A percentile compares a stretch with the other conserved stretches of the same genome.
phyloP scores from a whole-genome alignment of 1,140 invertebrate genomes.

The Schlechtendalia chinensis region DNA sequence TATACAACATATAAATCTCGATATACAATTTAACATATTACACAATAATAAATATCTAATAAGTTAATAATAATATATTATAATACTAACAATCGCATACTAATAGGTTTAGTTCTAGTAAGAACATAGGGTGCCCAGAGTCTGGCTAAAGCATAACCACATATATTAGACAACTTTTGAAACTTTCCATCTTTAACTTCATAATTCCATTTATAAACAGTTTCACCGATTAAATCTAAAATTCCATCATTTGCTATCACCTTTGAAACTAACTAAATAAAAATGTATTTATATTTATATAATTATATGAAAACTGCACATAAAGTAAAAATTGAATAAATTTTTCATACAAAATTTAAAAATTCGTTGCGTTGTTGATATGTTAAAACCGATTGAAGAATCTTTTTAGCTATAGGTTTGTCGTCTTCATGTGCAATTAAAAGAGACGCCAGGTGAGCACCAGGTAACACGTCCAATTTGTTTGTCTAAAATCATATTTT shows the following conservation, averaged over 20 bases:
- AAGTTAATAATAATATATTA: too few relatives aligned
- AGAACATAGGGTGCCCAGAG: conserved; percentile 24
- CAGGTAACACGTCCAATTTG: conserved; percentile 4
- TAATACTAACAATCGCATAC: conserved; percentile 13
- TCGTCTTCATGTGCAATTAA: conserved; percentile 2
- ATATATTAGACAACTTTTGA: conserved; percentile 30
- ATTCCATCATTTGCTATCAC: conserved; percentile 4
- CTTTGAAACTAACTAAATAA: conserved; percentile 5
- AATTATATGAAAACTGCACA: not conserved
- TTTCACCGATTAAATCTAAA: conserved; percentile 12
- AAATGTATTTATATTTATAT: too few relatives aligned
- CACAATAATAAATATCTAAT: not conserved
- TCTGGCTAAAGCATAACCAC: conserved; percentile 18
- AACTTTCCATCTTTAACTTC: conserved; percentile 27
- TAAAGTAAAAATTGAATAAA: not conserved
- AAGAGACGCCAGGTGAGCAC: not conserved
- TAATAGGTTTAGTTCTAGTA: not conserved
- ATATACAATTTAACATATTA: too few relatives aligned
- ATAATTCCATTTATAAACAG: conserved; percentile 42
- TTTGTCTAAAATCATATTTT: conserved; percentile 15
- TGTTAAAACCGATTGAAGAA: conserved; percentile 20
- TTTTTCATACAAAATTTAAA: conserved; percentile 21
- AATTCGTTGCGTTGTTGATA: conserved; percentile 30
- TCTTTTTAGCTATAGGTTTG: conserved; percentile 11
- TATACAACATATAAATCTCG: not conserved